Conservation (phyloP, 2,113 vertebrate genomes). For the Lepisosteus oculatus region DNA sequence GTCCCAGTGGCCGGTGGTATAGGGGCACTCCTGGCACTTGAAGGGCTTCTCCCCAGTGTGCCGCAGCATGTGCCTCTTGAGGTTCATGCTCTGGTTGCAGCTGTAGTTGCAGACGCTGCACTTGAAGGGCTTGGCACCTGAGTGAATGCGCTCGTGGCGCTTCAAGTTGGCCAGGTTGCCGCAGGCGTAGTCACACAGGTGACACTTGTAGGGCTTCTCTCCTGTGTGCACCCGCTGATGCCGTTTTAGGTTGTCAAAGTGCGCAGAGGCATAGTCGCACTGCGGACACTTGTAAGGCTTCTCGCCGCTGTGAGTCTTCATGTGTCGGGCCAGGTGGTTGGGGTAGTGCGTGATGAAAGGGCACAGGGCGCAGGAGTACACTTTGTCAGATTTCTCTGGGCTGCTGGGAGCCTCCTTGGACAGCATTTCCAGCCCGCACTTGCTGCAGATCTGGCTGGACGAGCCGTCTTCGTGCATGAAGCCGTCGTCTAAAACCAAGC, state of each 20-base stretch:
- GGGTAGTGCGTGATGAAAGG: constrained; percentile 94
- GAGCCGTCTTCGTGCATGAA: constrained; percentile 71
- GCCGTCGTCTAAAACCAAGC: constrained; percentile 79
- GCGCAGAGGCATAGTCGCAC: constrained; percentile 90
- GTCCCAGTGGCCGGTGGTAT: constrained; percentile 98
- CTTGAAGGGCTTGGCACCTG: constrained; percentile 92
- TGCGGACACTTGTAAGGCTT: constrained; percentile 94
- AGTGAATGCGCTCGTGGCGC: constrained; percentile 92
- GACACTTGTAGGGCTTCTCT: constrained; percentile 89
- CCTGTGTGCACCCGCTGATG: constrained; percentile 90
- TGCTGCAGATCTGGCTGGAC: constrained; percentile 78
- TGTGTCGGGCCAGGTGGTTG: constrained; percentile 93
- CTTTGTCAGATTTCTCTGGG: constrained; percentile 71
- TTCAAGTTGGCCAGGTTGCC: constrained; percentile 97
- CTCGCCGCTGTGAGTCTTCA: constrained; percentile 97
- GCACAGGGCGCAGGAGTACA: constrained; percentile 87
- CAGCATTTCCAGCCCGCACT: constrained; percentile 80
- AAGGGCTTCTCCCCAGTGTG: constrained; percentile 95
- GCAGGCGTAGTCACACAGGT: constrained; percentile 89
- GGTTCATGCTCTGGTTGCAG: constrained; percentile 99
- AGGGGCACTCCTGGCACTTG: constrained; percentile 85
- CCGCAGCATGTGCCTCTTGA: constrained; percentile 95
- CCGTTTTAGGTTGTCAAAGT: constrained; percentile 96
- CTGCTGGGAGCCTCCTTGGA: constrained; percentile 67
- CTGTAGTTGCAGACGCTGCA: constrained; percentile 91